Conservation (phyloP, 2,113 vertebrate species). For the Fulmarus glacialis region DNA sequence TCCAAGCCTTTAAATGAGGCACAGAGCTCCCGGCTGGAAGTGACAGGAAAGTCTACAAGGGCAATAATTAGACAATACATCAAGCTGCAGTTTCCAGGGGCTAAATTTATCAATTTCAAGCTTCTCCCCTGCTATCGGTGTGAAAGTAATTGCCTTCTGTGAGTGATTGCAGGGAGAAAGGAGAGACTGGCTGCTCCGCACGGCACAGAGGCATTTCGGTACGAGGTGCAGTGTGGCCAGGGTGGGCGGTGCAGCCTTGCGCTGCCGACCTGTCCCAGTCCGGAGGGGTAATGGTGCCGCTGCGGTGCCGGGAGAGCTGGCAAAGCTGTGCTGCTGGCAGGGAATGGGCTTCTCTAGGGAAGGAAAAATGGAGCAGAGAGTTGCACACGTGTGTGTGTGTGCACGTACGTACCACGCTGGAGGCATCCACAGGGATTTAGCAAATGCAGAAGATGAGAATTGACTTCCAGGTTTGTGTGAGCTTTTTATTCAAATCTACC, state of each 20-base stretch:
- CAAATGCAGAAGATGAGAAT: neutral
- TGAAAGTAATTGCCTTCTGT: neutral
- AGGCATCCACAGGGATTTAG: neutral
- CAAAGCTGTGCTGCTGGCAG: neutral
- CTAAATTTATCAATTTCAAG: neutral
- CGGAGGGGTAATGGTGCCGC: rapidly evolving
- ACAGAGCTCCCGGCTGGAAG: neutral
- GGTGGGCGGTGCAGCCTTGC: neutral
- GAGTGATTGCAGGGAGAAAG: neutral
- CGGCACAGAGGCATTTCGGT: rapidly evolving
- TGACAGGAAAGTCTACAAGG: neutral
- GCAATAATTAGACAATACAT: slow-evolving; percentile 8
- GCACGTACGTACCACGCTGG: rapidly evolving
- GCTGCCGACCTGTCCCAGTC: neutral
- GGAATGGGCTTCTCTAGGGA: neutral
- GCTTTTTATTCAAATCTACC: neutral
- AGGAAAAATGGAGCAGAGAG: neutral
- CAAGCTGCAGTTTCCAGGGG: neutral
- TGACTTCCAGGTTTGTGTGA: neutral
- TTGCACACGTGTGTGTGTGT: no score
- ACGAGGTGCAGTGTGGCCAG: neutral
- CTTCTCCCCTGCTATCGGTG: neutral
- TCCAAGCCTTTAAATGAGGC: neutral
- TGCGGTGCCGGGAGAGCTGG: neutral
- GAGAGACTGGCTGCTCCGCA: neutral